A percentile compares a stretch with the other conserved stretches of the same genome.
Evolutionary conservation across 2,113 vertebrate genomes (phyloP).

Genomic region (Agelaius phoeniceus): DNA sequence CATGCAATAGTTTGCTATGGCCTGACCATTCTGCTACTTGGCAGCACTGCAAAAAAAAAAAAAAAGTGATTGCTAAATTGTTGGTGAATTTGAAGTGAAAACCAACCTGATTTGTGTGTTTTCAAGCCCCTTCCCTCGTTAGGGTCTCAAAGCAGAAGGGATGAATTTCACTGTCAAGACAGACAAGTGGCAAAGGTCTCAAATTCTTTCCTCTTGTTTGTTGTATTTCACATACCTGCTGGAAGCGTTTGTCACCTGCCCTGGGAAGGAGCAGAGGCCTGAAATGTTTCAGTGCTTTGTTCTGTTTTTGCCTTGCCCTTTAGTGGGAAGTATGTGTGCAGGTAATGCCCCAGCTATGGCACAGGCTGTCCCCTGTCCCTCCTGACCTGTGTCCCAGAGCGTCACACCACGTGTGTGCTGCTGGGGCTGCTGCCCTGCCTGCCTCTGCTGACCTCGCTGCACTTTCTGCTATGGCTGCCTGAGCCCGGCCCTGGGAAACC

Average conservation of each 20-base stretch:
- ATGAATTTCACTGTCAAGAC: background rate
- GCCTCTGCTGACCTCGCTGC: background rate
- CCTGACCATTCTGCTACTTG: background rate
- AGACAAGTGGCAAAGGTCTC: background rate
- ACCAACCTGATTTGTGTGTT: background rate
- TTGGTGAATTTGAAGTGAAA: background rate
- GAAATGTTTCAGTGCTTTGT: background rate
- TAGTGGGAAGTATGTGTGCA: rapidly evolving
- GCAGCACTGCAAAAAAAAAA: too few relatives aligned
- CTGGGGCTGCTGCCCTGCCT: background rate
- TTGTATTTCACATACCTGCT: rapidly evolving
- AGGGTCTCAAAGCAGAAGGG: background rate
- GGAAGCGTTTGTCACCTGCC: background rate
- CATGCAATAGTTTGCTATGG: rapidly evolving
- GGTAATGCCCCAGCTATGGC: background rate
- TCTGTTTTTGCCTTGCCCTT: background rate
- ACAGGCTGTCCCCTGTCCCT: background rate
- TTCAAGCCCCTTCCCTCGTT: background rate
- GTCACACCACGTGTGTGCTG: background rate
- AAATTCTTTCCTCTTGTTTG: background rate
- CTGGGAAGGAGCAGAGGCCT: background rate
- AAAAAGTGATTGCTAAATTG: background rate
- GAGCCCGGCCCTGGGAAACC: background rate
- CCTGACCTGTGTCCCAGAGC: background rate
- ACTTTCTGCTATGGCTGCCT: rapidly evolving